phyloP scores from a whole-genome alignment of 2,888 invertebrate species.

The Melanargia galathea region DNA sequence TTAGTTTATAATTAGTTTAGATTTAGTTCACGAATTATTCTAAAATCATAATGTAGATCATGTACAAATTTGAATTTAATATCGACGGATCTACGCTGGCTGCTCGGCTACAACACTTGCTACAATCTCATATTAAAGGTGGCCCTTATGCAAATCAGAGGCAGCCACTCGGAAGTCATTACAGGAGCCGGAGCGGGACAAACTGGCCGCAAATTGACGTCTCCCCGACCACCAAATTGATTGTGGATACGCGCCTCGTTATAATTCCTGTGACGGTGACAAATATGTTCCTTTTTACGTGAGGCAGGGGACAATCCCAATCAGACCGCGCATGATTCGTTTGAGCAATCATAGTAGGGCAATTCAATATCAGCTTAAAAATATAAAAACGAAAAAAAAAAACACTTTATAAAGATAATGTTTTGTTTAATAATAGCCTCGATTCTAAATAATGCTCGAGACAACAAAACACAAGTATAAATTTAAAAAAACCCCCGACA shows the following conservation, averaged over 20 bases:
- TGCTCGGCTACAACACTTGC: constrained; percentile 49
- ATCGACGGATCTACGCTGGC: not conserved
- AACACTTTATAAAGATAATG: too few species aligned
- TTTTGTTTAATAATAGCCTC: too few species aligned
- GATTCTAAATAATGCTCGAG: too few species aligned
- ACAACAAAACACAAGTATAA: too few species aligned
- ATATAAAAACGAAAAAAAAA: too few species aligned
- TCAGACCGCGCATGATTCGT: constrained; percentile 6
- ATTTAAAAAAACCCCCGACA: too few species aligned
- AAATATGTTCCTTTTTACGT: constrained; percentile 39
- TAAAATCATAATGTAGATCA: constrained; percentile 34
- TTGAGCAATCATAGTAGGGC: constrained; percentile 11
- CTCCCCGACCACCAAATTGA: constrained; percentile 67
- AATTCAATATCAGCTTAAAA: not conserved
- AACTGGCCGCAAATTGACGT: constrained; percentile 67
- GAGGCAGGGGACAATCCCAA: not conserved
- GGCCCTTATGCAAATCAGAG: constrained; percentile 78
- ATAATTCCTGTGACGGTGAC: constrained; percentile 46
- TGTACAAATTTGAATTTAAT: constrained; percentile 56
- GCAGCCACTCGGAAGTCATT: constrained; percentile 81
- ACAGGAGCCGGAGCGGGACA: constrained; percentile 45
- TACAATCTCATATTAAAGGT: constrained; percentile 78
- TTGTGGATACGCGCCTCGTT: constrained; percentile 61
- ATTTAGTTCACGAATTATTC: constrained; percentile 33
- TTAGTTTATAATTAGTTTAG: not conserved